phyloP scores from a whole-genome alignment of 1,140 invertebrate genomes.

The Drosophila funebris region DNA sequence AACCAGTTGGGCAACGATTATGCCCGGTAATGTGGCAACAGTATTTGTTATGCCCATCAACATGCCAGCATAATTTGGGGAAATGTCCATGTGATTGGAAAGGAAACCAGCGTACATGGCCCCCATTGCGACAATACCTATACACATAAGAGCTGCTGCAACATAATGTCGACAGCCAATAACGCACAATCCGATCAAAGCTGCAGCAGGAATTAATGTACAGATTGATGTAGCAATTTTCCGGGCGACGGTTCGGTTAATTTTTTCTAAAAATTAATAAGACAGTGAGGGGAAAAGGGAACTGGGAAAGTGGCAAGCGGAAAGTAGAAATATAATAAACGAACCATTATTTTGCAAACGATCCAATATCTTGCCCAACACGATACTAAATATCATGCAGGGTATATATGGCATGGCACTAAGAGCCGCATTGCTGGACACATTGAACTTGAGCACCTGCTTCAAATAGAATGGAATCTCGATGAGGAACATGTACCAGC shows the following conservation, averaged over 20 bases:
- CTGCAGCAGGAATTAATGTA: constrained; percentile 88
- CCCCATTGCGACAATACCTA: too few relatives aligned
- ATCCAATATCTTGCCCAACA: constrained; percentile 87
- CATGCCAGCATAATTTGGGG: constrained; percentile 91
- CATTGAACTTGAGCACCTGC: constrained; percentile 93
- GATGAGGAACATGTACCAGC: constrained; percentile 97
- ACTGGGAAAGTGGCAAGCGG: too few relatives aligned
- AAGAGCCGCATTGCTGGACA: constrained; percentile 90
- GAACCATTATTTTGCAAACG: neutral
- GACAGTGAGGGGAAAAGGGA: neutral
- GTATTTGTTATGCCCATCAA: constrained; percentile 95
- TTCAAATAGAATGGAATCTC: constrained; percentile 97
- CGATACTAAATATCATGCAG: constrained; percentile 90
- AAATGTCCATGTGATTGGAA: constrained; percentile 85
- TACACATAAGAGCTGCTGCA: too few relatives aligned
- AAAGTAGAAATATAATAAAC: neutral
- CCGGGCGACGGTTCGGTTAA: constrained; percentile 88
- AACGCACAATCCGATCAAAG: neutral
- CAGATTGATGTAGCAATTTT: constrained; percentile 89
- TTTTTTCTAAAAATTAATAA: constrained; percentile 62
- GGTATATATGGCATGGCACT: constrained; percentile 90
- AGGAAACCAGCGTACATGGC: too few relatives aligned
- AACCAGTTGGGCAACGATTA: constrained; percentile 92
- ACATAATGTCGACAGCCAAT: too few relatives aligned
- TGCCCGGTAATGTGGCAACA: constrained; percentile 93